Conservation (phyloP, 1,140 invertebrate species). For the Sycobia sp. region DNA sequence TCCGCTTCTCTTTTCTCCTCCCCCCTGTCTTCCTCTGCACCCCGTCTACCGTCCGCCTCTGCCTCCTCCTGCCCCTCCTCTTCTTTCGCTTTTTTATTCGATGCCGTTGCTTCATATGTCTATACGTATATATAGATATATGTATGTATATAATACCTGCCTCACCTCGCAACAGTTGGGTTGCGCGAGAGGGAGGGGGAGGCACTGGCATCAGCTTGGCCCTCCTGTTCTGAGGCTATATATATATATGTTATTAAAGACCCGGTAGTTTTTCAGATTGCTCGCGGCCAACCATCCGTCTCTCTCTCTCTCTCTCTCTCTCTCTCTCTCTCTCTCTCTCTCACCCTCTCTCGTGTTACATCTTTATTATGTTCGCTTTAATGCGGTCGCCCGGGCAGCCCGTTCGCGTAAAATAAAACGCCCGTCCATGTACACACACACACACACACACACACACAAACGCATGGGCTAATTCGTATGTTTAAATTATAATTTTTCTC, state of each 20-base stretch:
- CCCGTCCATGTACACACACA: too few relatives aligned
- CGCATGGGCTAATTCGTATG: neutral
- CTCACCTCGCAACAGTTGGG: conserved; percentile 26
- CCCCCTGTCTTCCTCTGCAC: neutral
- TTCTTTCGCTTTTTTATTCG: neutral
- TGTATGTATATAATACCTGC: conserved; percentile 23
- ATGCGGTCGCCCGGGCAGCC: too few relatives aligned
- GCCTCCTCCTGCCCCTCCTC: neutral
- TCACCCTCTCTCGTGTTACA: conserved; percentile 12
- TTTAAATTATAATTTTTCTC: conserved; percentile 9
- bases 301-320: neutral
- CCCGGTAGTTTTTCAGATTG: conserved; percentile 28
- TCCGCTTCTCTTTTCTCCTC: conserved; percentile 4
- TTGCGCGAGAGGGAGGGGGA: neutral
- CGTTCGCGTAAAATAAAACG: conserved; percentile 7
- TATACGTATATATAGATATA: too few relatives aligned
- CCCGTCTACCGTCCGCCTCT: neutral
- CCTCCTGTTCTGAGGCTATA: neutral
- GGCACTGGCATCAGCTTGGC: too few relatives aligned
- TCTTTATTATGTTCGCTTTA: conserved; percentile 20
- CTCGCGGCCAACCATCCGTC: too few relatives aligned
- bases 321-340: neutral
- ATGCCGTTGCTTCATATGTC: too few relatives aligned
- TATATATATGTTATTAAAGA: conserved; percentile 27
- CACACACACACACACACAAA: too few relatives aligned